phyloP scores from a whole-genome alignment of 2,797 vertebrate species.

The Galaxias olidus region DNA sequence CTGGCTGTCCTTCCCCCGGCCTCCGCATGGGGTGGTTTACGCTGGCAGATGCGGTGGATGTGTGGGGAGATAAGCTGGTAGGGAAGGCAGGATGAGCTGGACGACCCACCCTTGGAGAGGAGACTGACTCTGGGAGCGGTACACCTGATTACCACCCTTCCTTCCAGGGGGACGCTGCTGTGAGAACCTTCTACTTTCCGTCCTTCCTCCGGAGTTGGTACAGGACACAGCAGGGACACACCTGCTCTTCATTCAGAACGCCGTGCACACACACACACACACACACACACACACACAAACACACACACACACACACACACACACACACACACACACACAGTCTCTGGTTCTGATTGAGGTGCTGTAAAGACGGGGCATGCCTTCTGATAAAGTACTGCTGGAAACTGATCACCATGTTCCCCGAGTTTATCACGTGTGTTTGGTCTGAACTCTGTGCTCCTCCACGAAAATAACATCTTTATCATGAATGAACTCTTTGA shows the following conservation, averaged over 20 bases:
- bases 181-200: slow-evolving; percentile 34
- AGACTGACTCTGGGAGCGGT: slow-evolving; percentile 18
- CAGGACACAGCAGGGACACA: slow-evolving; percentile 32
- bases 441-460: slow-evolving; percentile 2
- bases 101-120: slow-evolving; percentile 40
- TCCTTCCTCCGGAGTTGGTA: slow-evolving; percentile 23
- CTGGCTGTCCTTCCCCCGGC: slow-evolving; percentile 41
- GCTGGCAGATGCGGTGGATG: slow-evolving; percentile 43
- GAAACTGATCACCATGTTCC: background rate
- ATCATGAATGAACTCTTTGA: too few relatives aligned
- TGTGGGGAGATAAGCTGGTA: slow-evolving; percentile 51
- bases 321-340: background rate
- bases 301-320: background rate
- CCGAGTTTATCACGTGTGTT: slow-evolving; percentile 1
- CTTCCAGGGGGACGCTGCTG: slow-evolving; percentile 29
- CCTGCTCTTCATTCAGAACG: too few relatives aligned
- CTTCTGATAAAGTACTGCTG: slow-evolving; percentile 3
- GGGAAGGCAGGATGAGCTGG: slow-evolving; percentile 46
- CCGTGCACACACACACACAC: too few relatives aligned
- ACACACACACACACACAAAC: slow-evolving; percentile 3
- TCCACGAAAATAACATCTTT: too few relatives aligned
- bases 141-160: slow-evolving; percentile 32
- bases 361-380: background rate
- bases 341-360: background rate
- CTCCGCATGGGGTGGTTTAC: slow-evolving; percentile 29